Evolutionary conservation across 2,113 vertebrate species (phyloP).

Genomic region (Chitala chitala): DNA sequence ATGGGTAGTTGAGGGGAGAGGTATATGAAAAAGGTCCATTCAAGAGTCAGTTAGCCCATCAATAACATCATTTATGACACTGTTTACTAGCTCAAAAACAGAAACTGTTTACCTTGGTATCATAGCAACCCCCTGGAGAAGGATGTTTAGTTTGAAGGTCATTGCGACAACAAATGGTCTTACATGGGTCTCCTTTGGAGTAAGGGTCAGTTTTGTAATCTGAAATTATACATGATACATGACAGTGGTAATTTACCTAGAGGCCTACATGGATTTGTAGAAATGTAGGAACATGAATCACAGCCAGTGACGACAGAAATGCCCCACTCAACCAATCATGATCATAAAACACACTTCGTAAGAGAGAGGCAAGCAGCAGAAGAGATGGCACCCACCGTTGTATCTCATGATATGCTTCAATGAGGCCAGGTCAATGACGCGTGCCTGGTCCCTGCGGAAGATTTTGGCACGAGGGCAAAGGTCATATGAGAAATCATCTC

Average conservation of each 20-base stretch:
- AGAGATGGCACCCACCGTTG: constrained; percentile 71
- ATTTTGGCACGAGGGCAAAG: constrained; percentile 84
- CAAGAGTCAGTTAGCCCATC: too few relatives aligned
- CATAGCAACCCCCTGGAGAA: constrained; percentile 77
- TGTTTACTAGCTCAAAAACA: not conserved
- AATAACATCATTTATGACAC: too few relatives aligned
- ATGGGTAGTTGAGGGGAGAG: not conserved
- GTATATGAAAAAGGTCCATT: not conserved
- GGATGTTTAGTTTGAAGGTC: constrained; percentile 67
- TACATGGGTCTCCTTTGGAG: constrained; percentile 73
- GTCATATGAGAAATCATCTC: constrained; percentile 80
- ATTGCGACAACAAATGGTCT: constrained; percentile 82
- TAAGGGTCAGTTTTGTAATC: constrained; percentile 79
- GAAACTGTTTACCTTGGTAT: constrained; percentile 70
- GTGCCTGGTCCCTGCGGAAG: constrained; percentile 80
- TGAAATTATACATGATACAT: too few relatives aligned
- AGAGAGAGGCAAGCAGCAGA: too few relatives aligned
- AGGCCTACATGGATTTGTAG: not conserved
- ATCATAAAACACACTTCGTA: not conserved
- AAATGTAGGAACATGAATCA: not conserved
- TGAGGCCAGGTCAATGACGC: constrained; percentile 64
- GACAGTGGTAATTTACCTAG: not conserved
- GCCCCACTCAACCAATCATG: not conserved
- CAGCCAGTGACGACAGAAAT: not conserved
- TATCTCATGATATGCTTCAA: constrained; percentile 88